Percentiles rank a stretch among this genome's conserved stretches.
Evolutionary conservation across 2,888 invertebrate genomes (phyloP).

Genomic region (Spisula subtruncata): DNA sequence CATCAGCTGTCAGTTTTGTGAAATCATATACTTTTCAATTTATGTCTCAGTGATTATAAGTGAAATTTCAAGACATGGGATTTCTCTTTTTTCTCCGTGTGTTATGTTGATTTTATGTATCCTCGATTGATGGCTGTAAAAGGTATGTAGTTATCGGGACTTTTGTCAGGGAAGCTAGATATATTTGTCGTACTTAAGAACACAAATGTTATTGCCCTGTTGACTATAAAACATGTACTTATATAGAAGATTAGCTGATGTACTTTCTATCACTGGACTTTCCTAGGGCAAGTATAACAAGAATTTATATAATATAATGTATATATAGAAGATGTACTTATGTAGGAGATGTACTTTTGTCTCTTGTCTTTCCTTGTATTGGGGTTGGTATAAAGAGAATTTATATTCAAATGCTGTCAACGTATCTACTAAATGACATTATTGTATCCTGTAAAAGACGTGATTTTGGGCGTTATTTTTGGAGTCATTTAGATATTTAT

Average conservation of each 20-base stretch:
- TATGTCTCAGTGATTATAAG: not conserved
- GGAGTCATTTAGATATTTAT: no score
- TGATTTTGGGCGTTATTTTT: no score
- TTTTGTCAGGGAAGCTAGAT: not conserved
- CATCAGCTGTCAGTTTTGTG: constrained; percentile 16
- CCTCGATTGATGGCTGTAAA: not conserved
- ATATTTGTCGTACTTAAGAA: not conserved
- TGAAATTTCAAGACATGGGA: constrained; percentile 24
- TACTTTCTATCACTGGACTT: no score
- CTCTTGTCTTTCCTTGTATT: no score
- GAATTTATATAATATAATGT: not conserved
- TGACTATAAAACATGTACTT: not conserved
- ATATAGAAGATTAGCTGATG: not conserved
- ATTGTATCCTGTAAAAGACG: no score
- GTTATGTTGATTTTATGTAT: not conserved
- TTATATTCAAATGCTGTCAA: no score
- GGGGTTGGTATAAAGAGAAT: no score
- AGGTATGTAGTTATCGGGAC: not conserved
- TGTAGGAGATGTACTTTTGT: not conserved
- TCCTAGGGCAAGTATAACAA: no score
- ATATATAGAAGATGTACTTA: not conserved
- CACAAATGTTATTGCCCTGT: not conserved
- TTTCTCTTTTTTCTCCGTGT: constrained; percentile 33
- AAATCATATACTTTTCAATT: constrained; percentile 29
- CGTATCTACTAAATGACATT: no score